Conservation (phyloP, 2,888 invertebrate species). For the Rugalucina vietnamica region DNA sequence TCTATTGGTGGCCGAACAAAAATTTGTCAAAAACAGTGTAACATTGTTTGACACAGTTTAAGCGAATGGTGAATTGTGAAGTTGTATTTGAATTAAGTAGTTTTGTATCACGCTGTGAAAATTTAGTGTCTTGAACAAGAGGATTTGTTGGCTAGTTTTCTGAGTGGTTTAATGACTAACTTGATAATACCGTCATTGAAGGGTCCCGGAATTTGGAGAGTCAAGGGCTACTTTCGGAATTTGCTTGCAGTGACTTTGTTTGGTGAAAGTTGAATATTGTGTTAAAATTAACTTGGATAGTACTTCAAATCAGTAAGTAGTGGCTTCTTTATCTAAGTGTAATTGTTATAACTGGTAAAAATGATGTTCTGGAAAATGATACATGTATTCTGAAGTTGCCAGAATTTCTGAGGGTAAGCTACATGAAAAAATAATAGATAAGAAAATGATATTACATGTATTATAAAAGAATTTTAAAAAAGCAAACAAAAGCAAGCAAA, state of each 20-base stretch:
- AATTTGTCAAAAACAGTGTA: constrained; percentile 16
- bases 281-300: too few species aligned
- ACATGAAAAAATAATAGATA: too few species aligned
- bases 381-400: too few species aligned
- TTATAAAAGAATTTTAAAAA: too few species aligned
- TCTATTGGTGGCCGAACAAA: background rate
- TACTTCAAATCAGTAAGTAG: too few species aligned
- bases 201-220: background rate
- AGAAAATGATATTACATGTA: too few species aligned
- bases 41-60: constrained; percentile 8
- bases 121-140: constrained; percentile 1
- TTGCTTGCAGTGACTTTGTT: constrained; percentile 3
- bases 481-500: too few species aligned
- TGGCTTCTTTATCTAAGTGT: too few species aligned
- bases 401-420: too few species aligned
- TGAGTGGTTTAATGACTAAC: background rate
- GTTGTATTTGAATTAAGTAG: background rate
- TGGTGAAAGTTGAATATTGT: too few species aligned
- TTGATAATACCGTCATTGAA: background rate
- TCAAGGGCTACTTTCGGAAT: background rate
- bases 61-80: background rate
- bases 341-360: too few species aligned
- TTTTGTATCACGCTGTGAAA: background rate
- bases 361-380: too few species aligned
- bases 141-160: constrained; percentile 11